These are phyloP conservation scores for Potamilus streckersoni DNA, from an alignment of 1,140 invertebrate species.

Conservation along the genomic window DNA sequence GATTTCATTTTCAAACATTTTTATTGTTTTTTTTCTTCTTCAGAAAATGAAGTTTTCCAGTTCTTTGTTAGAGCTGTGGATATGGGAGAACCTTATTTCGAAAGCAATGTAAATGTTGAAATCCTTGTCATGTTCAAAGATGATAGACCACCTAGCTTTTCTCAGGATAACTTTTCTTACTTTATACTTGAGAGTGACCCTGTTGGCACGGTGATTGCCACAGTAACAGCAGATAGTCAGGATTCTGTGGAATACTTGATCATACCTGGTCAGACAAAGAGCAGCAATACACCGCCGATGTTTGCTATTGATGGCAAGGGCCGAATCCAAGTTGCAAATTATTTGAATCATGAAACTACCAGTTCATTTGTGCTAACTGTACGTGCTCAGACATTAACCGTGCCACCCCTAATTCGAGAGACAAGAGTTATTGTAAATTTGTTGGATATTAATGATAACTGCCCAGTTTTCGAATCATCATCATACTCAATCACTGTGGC, in stretches of 20 bases:
- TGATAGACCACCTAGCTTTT: constrained; percentile 79
- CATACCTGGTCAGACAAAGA: constrained; percentile 72
- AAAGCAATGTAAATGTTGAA: constrained; percentile 83
- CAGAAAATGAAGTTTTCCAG: constrained; percentile 85
- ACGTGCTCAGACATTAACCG: constrained; percentile 38
- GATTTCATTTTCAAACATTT: too few relatives aligned
- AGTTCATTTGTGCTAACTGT: constrained; percentile 68
- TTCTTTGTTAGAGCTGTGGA: constrained; percentile 90
- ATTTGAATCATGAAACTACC: constrained; percentile 83
- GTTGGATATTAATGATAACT: constrained; percentile 56
- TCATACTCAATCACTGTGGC: constrained; percentile 82
- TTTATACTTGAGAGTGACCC: constrained; percentile 84
- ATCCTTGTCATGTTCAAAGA: constrained; percentile 80
- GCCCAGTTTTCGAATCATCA: constrained; percentile 73
- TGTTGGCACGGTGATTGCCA: constrained; percentile 69
- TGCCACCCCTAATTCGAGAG: constrained; percentile 46
- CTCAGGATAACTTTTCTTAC: constrained; percentile 77
- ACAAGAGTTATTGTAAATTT: constrained; percentile 48
- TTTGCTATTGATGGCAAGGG: constrained; percentile 82
- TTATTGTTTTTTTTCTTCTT: constrained; percentile 42
- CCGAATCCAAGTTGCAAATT: constrained; percentile 77
- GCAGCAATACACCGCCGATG: constrained; percentile 63
- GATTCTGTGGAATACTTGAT: constrained; percentile 75
- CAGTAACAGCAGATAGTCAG: constrained; percentile 53
- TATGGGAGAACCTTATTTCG: constrained; percentile 76